phyloP scores from a whole-genome alignment of 1,140 invertebrate species.

The Galendromus occidentalis region DNA sequence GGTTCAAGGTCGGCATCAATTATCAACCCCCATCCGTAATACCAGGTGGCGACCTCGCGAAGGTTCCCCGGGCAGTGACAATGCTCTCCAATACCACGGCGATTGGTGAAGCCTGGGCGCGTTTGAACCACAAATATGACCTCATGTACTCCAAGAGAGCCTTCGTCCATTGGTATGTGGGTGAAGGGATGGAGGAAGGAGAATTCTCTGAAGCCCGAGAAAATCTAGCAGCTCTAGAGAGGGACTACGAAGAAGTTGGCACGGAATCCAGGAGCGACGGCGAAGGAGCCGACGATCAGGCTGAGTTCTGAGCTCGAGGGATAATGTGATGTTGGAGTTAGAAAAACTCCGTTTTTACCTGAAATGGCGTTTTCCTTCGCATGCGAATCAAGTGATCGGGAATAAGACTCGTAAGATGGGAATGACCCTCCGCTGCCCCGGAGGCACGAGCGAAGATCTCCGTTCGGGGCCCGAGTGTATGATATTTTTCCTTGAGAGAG shows the following conservation, averaged over 20 bases:
- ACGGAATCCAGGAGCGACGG: constrained; percentile 39
- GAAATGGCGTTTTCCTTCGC: no score
- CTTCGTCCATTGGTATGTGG: constrained; percentile 30
- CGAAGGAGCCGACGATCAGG: constrained; percentile 29
- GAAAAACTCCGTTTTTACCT: no score
- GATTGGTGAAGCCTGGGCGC: constrained; percentile 40
- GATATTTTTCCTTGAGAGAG: no score
- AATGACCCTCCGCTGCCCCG: no score
- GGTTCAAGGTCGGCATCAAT: constrained; percentile 25
- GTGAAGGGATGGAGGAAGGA: constrained; percentile 34
- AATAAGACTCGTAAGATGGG: no score
- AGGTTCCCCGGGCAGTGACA: constrained; percentile 41
- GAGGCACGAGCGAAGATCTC: no score
- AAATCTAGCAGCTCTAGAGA: constrained; percentile 43
- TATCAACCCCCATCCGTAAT: constrained; percentile 31
- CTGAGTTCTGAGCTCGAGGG: constrained; percentile 20
- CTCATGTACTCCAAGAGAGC: constrained; percentile 27
- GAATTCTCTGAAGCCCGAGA: constrained; percentile 34
- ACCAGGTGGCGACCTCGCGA: constrained; percentile 38
- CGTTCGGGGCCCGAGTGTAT: no score
- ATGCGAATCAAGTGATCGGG: no score
- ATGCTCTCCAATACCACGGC: constrained; percentile 58
- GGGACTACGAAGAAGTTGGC: constrained; percentile 43
- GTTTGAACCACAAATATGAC: constrained; percentile 38
- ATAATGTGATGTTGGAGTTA: no score